phyloP scores from a whole-genome alignment of 1,140 invertebrate species.

The Lordiphosa clarofinis region DNA sequence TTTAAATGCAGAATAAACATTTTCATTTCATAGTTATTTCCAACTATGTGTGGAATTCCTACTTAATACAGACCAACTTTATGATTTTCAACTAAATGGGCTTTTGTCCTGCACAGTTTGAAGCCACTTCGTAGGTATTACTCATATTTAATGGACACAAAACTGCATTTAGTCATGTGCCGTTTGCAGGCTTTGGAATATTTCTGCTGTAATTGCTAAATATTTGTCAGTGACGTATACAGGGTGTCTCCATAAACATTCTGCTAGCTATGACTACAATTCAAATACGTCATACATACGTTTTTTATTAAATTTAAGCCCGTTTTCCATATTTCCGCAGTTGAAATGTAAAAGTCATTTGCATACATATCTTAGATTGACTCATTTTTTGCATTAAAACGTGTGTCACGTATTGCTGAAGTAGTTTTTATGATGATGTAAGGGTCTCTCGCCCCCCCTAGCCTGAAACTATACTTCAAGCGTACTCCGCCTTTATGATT shows the following conservation, averaged over 20 bases:
- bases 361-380: neutral
- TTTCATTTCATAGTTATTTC: too few relatives aligned
- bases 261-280: neutral
- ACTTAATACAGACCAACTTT: too few relatives aligned
- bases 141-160: constrained; percentile 7
- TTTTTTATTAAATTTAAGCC: too few relatives aligned
- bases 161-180: constrained; percentile 11
- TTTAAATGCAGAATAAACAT: too few relatives aligned
- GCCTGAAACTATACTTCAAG: neutral
- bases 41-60: too few relatives aligned
- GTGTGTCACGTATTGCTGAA: too few relatives aligned
- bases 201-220: constrained; percentile 45
- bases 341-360: neutral
- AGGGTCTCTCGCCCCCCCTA: constrained; percentile 14
- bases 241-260: constrained; percentile 20
- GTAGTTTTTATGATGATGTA: constrained; percentile 10
- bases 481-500: too few relatives aligned
- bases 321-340: too few relatives aligned
- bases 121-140: constrained; percentile 3
- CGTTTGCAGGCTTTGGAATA: constrained; percentile 10
- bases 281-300: too few relatives aligned
- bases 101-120: neutral
- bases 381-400: too few relatives aligned
- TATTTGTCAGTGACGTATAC: constrained; percentile 26
- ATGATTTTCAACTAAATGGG: neutral